phyloP scores from a whole-genome alignment of 2,797 vertebrate genomes.

The Sebastes oblongus region DNA sequence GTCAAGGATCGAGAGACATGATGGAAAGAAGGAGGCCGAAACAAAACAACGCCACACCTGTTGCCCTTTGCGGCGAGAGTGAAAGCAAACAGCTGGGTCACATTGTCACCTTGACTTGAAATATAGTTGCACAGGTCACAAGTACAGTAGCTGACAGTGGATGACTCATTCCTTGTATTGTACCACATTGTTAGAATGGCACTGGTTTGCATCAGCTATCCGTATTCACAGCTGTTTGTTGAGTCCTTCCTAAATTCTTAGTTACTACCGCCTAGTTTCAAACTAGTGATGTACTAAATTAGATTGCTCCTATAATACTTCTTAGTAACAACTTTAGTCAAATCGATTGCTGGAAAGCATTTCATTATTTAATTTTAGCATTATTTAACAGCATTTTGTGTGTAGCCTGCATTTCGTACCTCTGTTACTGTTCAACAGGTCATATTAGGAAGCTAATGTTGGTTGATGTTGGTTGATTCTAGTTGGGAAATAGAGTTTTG shows the following conservation, averaged over 20 bases:
- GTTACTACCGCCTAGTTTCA: neutral
- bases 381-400: neutral
- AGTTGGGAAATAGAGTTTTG: neutral
- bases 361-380: neutral
- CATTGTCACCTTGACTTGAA: constrained; percentile 31
- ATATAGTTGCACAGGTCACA: neutral
- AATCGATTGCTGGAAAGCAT: neutral
- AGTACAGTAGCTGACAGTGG: neutral
- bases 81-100: constrained; percentile 23
- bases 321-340: neutral
- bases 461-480: neutral
- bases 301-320: neutral
- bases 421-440: neutral
- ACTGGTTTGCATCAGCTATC: neutral
- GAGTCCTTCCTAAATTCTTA: neutral
- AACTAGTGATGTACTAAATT: neutral
- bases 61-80: constrained; percentile 25
- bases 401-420: neutral
- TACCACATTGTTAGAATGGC: neutral
- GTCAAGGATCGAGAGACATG: constrained; percentile 46
- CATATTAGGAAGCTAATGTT: neutral
- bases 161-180: neutral
- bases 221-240: neutral
- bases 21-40: constrained; percentile 7
- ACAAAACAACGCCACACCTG: constrained; percentile 40